Percentiles rank a stretch among this genome's conserved stretches.
These are phyloP conservation scores for Physella acuta DNA, from an alignment of 1,140 invertebrate genomes.

Conservation along the genomic window DNA sequence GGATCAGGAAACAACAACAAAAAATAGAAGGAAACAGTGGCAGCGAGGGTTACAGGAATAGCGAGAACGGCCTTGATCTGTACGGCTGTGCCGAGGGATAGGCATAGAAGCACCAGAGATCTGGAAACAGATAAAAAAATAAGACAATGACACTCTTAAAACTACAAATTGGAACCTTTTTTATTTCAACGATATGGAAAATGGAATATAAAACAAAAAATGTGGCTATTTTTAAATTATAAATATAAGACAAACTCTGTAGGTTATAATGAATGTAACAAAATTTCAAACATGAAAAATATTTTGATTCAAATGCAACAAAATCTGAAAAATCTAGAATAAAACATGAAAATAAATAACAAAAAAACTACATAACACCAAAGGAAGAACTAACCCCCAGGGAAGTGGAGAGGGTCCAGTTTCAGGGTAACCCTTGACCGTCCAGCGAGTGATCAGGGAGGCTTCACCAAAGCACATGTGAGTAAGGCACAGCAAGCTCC, in stretches of 20 bases:
- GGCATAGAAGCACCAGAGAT: conserved; percentile 8
- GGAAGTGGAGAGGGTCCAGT: conserved; percentile 51
- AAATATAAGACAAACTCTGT: too few species aligned
- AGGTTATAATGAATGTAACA: too few species aligned
- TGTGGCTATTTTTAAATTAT: too few species aligned
- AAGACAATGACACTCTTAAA: background rate
- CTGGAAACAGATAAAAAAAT: background rate
- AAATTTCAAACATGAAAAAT: too few species aligned
- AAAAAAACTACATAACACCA: too few species aligned
- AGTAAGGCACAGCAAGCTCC: conserved; percentile 55
- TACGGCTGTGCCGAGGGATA: background rate
- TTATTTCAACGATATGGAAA: too few species aligned
- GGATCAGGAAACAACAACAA: conserved; percentile 11
- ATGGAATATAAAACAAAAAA: too few species aligned
- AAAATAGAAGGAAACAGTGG: background rate
- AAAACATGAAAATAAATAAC: too few species aligned
- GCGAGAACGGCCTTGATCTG: too few species aligned
- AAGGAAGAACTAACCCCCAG: conserved; percentile 58
- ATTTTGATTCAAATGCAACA: too few species aligned
- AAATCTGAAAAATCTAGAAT: too few species aligned
- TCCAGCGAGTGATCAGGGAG: conserved; percentile 55
- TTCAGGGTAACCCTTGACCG: conserved; percentile 52
- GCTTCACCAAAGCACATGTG: conserved; percentile 57
- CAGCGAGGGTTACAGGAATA: background rate
- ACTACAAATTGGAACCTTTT: too few species aligned